A percentile compares a stretch with the other conserved stretches of the same genome.
Evolutionary conservation across 2,113 vertebrate genomes (phyloP).

Genomic region (Indicator indicator): DNA sequence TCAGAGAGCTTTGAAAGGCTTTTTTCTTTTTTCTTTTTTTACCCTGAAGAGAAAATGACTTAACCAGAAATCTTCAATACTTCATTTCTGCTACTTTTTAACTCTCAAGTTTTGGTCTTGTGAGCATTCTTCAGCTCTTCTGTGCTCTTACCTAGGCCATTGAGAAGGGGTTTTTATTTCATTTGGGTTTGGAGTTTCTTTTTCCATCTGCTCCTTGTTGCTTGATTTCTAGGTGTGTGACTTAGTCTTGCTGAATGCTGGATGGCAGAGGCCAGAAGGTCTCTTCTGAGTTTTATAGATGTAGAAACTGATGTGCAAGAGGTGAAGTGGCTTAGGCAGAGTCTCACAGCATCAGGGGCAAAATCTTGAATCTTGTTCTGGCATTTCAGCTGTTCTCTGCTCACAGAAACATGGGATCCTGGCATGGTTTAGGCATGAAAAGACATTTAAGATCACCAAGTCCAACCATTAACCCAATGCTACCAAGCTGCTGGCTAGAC

Average conservation of each 20-base stretch:
- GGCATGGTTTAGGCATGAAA: too few species aligned
- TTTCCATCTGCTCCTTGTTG: neutral
- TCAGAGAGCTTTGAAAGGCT: neutral
- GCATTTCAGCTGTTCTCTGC: neutral
- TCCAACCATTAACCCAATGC: too few species aligned
- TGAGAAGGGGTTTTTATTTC: neutral
- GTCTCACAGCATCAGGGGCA: neutral
- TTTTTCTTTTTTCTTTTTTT: neutral
- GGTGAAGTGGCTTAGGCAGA: neutral
- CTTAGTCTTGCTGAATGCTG: neutral
- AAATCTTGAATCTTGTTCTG: neutral
- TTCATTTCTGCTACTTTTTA: neutral
- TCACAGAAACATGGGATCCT: neutral
- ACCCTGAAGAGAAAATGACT: neutral
- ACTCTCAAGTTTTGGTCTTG: neutral
- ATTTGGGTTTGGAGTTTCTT: neutral
- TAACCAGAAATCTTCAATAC: neutral
- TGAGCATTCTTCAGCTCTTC: neutral
- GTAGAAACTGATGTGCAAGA: neutral
- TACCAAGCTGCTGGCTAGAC: too few species aligned
- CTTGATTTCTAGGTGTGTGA: neutral
- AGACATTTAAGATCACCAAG: too few species aligned
- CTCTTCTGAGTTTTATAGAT: neutral
- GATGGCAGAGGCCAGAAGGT: rapidly evolving
- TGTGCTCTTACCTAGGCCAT: neutral